Conservation (phyloP, 2,888 invertebrate genomes). For the Ischnura elegans region DNA sequence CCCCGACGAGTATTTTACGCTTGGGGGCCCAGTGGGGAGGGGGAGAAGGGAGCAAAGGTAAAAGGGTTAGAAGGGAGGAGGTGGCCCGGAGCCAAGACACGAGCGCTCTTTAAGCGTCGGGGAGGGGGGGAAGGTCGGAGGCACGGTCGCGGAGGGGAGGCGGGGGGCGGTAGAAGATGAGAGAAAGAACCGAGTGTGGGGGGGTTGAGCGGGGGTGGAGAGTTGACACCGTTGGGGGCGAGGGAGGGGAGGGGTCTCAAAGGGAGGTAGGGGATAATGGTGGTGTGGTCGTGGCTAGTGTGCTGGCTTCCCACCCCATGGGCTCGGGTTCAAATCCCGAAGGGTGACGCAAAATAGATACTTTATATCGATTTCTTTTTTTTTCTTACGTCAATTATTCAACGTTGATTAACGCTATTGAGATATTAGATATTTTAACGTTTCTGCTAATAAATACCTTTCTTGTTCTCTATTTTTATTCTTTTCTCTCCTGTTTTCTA, state of each 20-base stretch:
- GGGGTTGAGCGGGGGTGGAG: conserved; percentile 8
- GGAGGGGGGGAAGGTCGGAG: conserved; percentile 25
- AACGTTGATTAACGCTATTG: too few species aligned
- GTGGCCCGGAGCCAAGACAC: conserved; percentile 60
- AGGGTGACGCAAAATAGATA: too few species aligned
- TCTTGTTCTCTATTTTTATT: too few species aligned
- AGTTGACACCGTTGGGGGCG: not conserved
- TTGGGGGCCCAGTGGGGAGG: conserved; percentile 11
- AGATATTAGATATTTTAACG: too few species aligned
- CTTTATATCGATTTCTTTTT: too few species aligned
- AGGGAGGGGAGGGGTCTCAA: not conserved
- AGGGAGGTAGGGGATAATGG: too few species aligned
- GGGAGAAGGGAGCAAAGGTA: conserved; percentile 29
- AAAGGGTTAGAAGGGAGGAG: conserved; percentile 27
- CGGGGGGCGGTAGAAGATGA: not conserved
- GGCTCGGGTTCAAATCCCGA: too few species aligned
- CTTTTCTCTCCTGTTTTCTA: too few species aligned
- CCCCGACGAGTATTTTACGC: conserved; percentile 34
- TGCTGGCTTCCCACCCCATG: too few species aligned
- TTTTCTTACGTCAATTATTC: too few species aligned
- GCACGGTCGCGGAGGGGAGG: not conserved
- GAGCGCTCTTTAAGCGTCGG: conserved; percentile 32
- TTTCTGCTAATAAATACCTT: too few species aligned
- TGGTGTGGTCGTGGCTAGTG: not conserved
- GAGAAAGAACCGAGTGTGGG: not conserved